Percentiles rank a stretch among this genome's conserved stretches.
Evolutionary conservation across 2,888 invertebrate genomes (phyloP).

Genomic region (Caenorhabditis imperialis): DNA sequence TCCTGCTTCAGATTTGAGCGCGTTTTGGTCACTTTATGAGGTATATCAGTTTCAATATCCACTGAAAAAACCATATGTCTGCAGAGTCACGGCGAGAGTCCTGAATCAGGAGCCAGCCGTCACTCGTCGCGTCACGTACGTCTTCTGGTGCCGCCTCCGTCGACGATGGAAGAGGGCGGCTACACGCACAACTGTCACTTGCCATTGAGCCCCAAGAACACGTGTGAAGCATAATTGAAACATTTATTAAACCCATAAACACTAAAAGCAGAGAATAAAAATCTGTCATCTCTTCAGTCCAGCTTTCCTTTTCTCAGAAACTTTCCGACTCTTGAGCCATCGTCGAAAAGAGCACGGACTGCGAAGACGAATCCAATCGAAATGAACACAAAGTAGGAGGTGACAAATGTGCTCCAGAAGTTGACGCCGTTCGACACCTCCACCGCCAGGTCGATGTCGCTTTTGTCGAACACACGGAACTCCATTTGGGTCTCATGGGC

Average conservation of each 20-base stretch:
- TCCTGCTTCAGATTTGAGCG: slow-evolving; percentile 36
- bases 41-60: background rate
- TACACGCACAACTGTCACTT: slow-evolving; percentile 18
- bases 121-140: slow-evolving; percentile 37
- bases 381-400: no score
- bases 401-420: background rate
- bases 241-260: background rate
- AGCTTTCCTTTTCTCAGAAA: slow-evolving; percentile 11
- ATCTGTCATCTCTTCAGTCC: slow-evolving; percentile 1
- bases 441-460: background rate
- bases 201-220: slow-evolving; percentile 26
- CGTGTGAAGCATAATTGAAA: slow-evolving; percentile 15
- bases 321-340: background rate
- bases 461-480: background rate
- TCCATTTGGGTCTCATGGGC: background rate
- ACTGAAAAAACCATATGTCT: background rate
- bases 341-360: slow-evolving; percentile 1
- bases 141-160: slow-evolving; percentile 14
- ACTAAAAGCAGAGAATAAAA: background rate
- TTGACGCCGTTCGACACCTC: background rate
- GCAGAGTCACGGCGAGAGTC: slow-evolving; percentile 25
- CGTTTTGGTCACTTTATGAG: slow-evolving; percentile 37
- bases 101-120: slow-evolving; percentile 28
- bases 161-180: slow-evolving; percentile 15
- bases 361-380: background rate